Conservation (phyloP, 2,113 vertebrate species). For the Otis tarda region DNA sequence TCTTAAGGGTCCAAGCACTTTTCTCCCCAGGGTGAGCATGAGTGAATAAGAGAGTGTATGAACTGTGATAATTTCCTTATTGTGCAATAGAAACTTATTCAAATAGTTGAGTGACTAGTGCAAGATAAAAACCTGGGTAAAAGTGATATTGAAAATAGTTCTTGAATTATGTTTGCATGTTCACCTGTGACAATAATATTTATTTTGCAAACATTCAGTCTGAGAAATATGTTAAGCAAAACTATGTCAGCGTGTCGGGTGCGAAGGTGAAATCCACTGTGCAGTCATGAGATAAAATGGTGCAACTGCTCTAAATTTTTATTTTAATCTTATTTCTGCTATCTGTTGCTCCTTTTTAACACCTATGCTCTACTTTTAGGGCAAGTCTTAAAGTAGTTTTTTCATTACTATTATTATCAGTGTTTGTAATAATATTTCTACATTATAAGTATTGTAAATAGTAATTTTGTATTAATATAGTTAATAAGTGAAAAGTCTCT, state of each 20-base stretch:
- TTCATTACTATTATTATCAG: background rate
- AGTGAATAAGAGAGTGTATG: background rate
- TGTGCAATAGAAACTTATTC: background rate
- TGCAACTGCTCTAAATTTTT: background rate
- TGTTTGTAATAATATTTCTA: background rate
- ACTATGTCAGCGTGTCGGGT: background rate
- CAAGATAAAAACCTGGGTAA: background rate
- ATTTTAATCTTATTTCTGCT: background rate
- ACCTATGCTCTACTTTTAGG: background rate
- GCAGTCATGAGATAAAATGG: background rate
- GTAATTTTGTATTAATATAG: background rate
- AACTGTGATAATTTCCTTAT: background rate
- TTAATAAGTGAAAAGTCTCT: background rate
- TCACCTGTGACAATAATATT: background rate
- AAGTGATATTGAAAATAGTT: background rate
- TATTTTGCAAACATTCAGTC: background rate
- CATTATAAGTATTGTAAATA: background rate
- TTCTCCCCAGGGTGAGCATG: background rate
- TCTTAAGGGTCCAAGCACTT: background rate
- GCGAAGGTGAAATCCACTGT: background rate
- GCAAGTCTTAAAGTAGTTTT: background rate
- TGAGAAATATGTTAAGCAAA: background rate
- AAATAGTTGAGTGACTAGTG: background rate
- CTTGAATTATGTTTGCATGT: background rate
- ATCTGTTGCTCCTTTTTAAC: background rate